Conservation (phyloP, 1,140 invertebrate species). For the Bombus waltoni region DNA sequence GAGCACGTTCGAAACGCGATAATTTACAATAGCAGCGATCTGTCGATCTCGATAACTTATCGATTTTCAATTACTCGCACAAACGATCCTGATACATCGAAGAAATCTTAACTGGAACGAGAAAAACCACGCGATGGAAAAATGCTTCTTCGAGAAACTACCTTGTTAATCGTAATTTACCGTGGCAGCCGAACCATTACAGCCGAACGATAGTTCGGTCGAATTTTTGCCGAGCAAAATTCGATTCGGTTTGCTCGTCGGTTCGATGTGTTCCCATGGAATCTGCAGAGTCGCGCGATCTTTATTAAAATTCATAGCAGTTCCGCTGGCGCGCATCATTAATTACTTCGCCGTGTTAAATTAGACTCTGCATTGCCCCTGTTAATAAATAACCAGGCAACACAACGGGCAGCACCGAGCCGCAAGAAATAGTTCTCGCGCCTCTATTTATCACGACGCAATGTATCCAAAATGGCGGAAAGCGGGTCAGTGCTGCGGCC, state of each 20-base stretch:
- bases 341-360: slow-evolving; percentile 24
- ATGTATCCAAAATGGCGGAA: slow-evolving; percentile 1
- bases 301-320: slow-evolving; percentile 42
- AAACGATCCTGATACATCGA: not conserved
- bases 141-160: not conserved
- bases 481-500: not conserved
- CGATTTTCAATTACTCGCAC: not conserved
- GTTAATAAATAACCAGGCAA: slow-evolving; percentile 40
- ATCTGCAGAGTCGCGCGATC: not conserved
- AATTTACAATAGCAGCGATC: not conserved
- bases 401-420: not conserved
- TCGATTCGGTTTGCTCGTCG: not conserved
- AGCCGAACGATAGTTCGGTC: not conserved
- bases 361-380: not conserved
- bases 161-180: not conserved
- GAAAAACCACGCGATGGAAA: not conserved
- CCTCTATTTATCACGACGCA: slow-evolving; percentile 18
- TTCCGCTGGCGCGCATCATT: slow-evolving; percentile 6
- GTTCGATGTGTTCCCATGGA: not conserved
- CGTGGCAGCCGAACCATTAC: not conserved
- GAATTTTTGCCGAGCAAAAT: not conserved
- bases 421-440: slow-evolving; percentile 32
- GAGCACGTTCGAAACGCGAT: not conserved
- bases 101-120: not conserved
- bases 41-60: not conserved